Conservation (phyloP, 37 sponge, comb jelly and placozoan genomes). For the Chondrilla cf. caribensis region DNA sequence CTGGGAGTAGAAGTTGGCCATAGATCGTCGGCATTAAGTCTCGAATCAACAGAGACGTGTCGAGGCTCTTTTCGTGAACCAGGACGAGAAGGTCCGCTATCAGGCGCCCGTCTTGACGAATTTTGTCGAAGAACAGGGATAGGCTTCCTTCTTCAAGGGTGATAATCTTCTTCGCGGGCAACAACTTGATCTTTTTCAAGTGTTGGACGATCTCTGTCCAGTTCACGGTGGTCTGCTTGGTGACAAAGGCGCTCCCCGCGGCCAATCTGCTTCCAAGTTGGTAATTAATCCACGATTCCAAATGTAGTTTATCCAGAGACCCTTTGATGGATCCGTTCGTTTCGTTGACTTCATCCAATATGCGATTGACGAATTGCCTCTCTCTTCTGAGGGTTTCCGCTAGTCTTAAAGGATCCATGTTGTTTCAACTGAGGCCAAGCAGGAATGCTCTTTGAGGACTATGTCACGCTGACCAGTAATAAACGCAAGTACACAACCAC, state of each 20-base stretch:
- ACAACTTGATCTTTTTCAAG: background rate
- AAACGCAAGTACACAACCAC: background rate
- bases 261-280: slow-evolving; percentile 5
- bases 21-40: slow-evolving; percentile 57
- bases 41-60: slow-evolving; percentile 29
- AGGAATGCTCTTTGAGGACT: background rate
- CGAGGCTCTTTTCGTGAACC: slow-evolving; percentile 39
- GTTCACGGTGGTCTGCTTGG: background rate
- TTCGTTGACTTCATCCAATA: slow-evolving; percentile 1
- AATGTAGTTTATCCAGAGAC: background rate
- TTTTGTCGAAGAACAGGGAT: background rate
- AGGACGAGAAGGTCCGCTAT: background rate
- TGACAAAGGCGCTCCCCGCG: slow-evolving; percentile 1
- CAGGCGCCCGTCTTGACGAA: background rate
- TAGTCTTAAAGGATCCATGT: slow-evolving; percentile 15
- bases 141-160: background rate
- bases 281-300: slow-evolving; percentile 12
- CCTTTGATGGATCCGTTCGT: background rate
- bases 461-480: background rate
- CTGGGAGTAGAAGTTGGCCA: slow-evolving; percentile 52
- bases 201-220: slow-evolving; percentile 14
- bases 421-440: background rate
- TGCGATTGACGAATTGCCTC: slow-evolving; percentile 33
- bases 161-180: background rate
- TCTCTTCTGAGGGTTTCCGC: slow-evolving; percentile 58